Conservation (phyloP, 2,888 invertebrate species). For the Monoplex corrugatus region DNA sequence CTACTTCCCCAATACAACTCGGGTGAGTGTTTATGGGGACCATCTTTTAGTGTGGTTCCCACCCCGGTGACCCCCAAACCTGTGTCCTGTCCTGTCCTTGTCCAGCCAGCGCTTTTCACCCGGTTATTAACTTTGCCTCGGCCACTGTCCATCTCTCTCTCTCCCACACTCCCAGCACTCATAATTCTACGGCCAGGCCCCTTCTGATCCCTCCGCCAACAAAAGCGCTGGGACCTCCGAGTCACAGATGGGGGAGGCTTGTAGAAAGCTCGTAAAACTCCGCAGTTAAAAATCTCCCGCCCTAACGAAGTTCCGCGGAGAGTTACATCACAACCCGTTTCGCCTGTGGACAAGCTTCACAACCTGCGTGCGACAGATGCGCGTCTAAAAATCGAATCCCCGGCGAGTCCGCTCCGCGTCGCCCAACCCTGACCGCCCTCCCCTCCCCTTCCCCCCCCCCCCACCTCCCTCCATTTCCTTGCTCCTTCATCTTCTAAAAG, state of each 20-base stretch:
- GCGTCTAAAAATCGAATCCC: slow-evolving; percentile 27
- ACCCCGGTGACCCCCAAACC: too few relatives aligned
- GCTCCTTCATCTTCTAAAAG: not conserved
- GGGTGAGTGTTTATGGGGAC: too few relatives aligned
- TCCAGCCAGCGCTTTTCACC: not conserved
- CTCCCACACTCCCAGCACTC: not conserved
- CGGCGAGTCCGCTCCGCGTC: not conserved
- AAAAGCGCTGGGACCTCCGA: not conserved
- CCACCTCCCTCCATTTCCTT: not conserved
- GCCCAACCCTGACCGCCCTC: too few relatives aligned
- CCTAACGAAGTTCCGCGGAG: slow-evolving; percentile 37
- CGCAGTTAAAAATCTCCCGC: slow-evolving; percentile 31
- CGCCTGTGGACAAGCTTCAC: not conserved
- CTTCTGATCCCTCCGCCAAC: not conserved
- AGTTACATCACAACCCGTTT: slow-evolving; percentile 24
- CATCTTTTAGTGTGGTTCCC: too few relatives aligned
- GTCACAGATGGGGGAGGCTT: slow-evolving; percentile 18
- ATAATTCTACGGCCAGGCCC: slow-evolving; percentile 23
- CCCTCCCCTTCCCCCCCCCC: not conserved
- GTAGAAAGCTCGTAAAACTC: not conserved
- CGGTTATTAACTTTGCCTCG: too few relatives aligned
- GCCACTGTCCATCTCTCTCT: not conserved
- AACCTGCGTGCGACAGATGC: slow-evolving; percentile 20
- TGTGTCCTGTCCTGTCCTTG: too few relatives aligned
- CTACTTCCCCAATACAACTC: too few relatives aligned